Conservation (phyloP, 1,140 invertebrate genomes). For the Paracyclopina nana region DNA sequence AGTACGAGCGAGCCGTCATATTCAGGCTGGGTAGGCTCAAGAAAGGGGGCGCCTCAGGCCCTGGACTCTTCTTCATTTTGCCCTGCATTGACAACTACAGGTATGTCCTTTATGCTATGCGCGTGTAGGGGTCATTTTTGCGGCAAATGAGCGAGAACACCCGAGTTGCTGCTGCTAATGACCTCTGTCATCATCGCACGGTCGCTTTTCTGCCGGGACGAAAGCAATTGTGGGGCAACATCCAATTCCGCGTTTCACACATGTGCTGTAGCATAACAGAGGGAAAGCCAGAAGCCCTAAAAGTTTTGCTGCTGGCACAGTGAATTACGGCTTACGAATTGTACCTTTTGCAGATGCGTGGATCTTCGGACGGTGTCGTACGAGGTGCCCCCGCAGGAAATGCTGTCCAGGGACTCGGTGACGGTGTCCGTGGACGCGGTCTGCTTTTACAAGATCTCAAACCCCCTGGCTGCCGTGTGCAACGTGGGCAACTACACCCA, state of each 20-base stretch:
- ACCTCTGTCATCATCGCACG: too few species aligned
- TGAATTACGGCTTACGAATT: too few species aligned
- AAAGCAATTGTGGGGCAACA: too few species aligned
- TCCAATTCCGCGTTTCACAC: too few species aligned
- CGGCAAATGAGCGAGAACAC: too few species aligned
- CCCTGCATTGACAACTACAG: slow-evolving; percentile 35
- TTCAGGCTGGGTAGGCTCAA: slow-evolving; percentile 30
- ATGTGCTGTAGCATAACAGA: too few species aligned
- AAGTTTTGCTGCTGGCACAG: too few species aligned
- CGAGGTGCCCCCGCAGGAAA: slow-evolving; percentile 25
- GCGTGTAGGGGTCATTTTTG: too few species aligned
- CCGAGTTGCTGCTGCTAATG: too few species aligned
- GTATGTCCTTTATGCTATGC: background rate
- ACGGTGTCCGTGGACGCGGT: slow-evolving; percentile 39
- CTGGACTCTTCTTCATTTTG: slow-evolving; percentile 34
- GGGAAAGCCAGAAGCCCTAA: too few species aligned
- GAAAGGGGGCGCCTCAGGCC: slow-evolving; percentile 35
- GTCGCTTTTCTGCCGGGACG: too few species aligned
- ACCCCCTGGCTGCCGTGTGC: slow-evolving; percentile 33
- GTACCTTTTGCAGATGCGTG: slow-evolving; percentile 13
- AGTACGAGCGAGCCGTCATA: slow-evolving; percentile 31
- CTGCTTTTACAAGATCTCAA: slow-evolving; percentile 28
- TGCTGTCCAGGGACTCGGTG: slow-evolving; percentile 40
- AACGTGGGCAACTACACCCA: slow-evolving; percentile 39
- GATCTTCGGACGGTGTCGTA: slow-evolving; percentile 17